Evolutionary conservation across 2,113 vertebrate species (phyloP), one percentile per base, ranked within the genome.

Genomic region (Cettia cetti): DNA sequence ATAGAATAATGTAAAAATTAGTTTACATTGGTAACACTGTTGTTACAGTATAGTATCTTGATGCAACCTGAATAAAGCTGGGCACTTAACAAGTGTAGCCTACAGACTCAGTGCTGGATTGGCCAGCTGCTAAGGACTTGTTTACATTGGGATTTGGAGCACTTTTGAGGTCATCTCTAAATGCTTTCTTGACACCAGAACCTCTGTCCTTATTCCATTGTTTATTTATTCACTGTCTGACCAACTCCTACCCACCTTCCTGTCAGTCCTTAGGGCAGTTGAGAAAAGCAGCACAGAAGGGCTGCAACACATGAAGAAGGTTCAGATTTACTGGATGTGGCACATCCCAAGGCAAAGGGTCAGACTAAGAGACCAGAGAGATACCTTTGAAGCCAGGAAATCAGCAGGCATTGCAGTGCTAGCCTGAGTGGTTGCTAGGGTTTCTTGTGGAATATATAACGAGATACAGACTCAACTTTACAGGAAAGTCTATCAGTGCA

Each of bases 1-100:
- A 95, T 49, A 57, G 94, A 79, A 86, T 50, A 87, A 86, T 76
- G 90, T 9, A 65, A 89, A 39, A 66, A 40, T 61, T 44, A 60
- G 42, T 84, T 90, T 77, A 50, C 24, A 78, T 11, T 50, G 15
- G 11, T 64, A 86, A 91, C 33, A 65, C 21, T 30, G 11, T 28
- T 63, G 26, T 82, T 47, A 27, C 4, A 63, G 13, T 39, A 31
- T 1, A 77, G 6, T 24, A 47, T 15, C 24, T 56, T 66, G 54
- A 70, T 42, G 22, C 24, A 70, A 54, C 5, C 64, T 44, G 40
- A 57, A 71, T 57, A 66, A 74, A 82, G 20, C 16, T 27, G 33
- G 14, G 42, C 27, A 44, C 23, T 88, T 77, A 18, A 42, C 30
- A 70, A 76, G 40, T 26, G 47, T 49, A 79, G 30, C 16, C 35